Percentiles rank a stretch among this genome's conserved stretches.
Evolutionary conservation across 2,113 vertebrate species (phyloP).

Genomic region (Hemicordylus capensis): DNA sequence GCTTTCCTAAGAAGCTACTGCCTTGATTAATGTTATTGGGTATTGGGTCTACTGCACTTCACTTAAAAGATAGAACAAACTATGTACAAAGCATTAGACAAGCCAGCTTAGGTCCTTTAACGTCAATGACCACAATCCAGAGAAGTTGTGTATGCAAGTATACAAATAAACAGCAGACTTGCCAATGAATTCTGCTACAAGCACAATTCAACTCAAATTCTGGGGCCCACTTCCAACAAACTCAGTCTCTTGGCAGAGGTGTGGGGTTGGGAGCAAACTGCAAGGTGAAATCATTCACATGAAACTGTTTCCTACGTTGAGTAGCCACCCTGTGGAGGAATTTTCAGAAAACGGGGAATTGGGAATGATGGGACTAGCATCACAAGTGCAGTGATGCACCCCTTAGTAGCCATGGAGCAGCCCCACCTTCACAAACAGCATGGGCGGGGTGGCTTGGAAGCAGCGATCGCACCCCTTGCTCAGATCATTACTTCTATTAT

Average conservation of each 20-base stretch:
- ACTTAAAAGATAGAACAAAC: background rate
- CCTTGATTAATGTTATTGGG: background rate
- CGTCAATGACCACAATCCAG: background rate
- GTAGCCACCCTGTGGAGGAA: too few relatives aligned
- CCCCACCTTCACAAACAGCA: too few relatives aligned
- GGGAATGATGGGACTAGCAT: too few relatives aligned
- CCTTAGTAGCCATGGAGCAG: too few relatives aligned
- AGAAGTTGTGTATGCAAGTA: background rate
- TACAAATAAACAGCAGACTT: background rate
- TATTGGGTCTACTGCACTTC: background rate
- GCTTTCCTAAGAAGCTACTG: background rate
- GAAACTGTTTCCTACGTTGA: background rate
- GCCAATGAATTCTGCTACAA: background rate
- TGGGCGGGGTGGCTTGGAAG: too few relatives aligned
- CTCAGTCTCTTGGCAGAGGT: too few relatives aligned
- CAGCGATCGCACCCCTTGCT: too few relatives aligned
- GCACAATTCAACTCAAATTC: background rate
- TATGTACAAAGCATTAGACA: too few relatives aligned
- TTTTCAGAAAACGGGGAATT: background rate
- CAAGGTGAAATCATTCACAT: background rate
- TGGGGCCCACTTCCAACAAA: background rate
- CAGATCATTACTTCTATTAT: too few relatives aligned
- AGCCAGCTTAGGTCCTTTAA: background rate
- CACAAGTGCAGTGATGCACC: too few relatives aligned
- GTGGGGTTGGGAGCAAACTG: background rate